phyloP scores from a whole-genome alignment of 2,113 vertebrate species.

The Archilochus colubris region DNA sequence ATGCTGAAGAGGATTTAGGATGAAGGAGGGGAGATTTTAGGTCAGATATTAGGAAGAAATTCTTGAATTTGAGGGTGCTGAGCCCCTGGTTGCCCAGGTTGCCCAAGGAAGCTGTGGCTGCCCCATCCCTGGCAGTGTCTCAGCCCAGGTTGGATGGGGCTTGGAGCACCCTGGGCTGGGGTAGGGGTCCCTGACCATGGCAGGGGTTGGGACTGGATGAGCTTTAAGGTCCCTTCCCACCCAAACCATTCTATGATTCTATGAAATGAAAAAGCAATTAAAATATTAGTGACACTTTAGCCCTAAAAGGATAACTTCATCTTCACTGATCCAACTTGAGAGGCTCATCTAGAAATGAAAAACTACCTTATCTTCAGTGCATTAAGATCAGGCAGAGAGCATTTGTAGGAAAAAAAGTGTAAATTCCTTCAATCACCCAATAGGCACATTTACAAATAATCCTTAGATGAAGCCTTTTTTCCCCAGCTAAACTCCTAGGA shows the following conservation, averaged over 20 bases:
- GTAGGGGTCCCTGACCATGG: too few species aligned
- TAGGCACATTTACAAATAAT: not conserved
- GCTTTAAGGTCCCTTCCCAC: too few species aligned
- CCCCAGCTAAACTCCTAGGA: too few species aligned
- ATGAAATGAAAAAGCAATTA: not conserved
- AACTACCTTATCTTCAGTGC: not conserved
- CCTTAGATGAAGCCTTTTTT: not conserved
- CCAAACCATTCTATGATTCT: not conserved
- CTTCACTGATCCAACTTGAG: not conserved
- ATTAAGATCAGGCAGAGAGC: not conserved
- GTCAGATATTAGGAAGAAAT: too few species aligned
- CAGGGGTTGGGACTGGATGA: too few species aligned
- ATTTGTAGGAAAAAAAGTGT: not conserved
- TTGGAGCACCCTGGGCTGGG: too few species aligned
- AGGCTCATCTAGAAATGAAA: not conserved
- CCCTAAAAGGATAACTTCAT: not conserved
- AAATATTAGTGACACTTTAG: not conserved
- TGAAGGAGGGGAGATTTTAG: too few species aligned
- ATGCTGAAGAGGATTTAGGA: not conserved
- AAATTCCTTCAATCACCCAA: not conserved
- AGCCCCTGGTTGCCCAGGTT: too few species aligned
- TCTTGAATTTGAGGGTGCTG: too few species aligned
- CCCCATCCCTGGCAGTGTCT: too few species aligned
- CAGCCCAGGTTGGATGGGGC: too few species aligned
- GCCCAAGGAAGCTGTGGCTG: too few species aligned